phyloP scores from a whole-genome alignment of 2,113 vertebrate genomes.

The Proterorhinus semilunaris region DNA sequence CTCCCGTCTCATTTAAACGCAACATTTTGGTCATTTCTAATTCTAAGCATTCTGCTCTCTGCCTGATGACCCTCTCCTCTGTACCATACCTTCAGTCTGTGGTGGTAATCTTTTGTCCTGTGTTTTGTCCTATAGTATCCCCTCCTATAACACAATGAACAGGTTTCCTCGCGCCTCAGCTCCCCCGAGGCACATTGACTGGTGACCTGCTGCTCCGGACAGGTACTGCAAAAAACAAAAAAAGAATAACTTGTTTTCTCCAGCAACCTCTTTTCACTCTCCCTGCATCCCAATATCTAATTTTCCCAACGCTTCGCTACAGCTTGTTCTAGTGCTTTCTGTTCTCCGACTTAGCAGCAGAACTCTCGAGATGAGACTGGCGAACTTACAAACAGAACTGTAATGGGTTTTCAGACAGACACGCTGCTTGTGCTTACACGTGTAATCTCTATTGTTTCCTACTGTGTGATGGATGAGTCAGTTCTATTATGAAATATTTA shows the following conservation, averaged over 20 bases:
- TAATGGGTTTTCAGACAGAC: conserved; percentile 33
- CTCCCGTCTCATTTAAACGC: not conserved
- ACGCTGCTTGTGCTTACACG: conserved; percentile 14
- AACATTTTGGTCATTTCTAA: not conserved
- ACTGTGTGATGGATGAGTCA: conserved; percentile 12
- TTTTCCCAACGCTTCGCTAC: conserved; percentile 26
- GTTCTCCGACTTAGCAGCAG: conserved; percentile 50
- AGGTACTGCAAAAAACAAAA: conserved; percentile 65
- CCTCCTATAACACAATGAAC: conserved; percentile 79
- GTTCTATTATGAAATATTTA: not conserved
- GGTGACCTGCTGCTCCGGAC: conserved; percentile 73
- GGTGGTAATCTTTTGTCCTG: conserved; percentile 29
- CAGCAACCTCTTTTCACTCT: not conserved
- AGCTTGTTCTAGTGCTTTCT: conserved; percentile 59
- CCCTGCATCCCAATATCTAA: not conserved
- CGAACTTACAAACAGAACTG: conserved; percentile 34
- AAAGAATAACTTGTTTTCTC: not conserved
- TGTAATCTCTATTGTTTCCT: not conserved
- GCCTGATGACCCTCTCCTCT: conserved; percentile 17
- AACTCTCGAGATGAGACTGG: conserved; percentile 52
- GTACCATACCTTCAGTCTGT: not conserved
- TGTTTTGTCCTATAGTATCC: conserved; percentile 65
- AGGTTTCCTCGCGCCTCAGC: conserved; percentile 82
- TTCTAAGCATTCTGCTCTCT: conserved; percentile 50
- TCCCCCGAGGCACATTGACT: conserved; percentile 80